These are phyloP conservation scores for Pandemis cinnamomeana DNA, from an alignment of 2,888 invertebrate genomes.

Conservation along the genomic window DNA sequence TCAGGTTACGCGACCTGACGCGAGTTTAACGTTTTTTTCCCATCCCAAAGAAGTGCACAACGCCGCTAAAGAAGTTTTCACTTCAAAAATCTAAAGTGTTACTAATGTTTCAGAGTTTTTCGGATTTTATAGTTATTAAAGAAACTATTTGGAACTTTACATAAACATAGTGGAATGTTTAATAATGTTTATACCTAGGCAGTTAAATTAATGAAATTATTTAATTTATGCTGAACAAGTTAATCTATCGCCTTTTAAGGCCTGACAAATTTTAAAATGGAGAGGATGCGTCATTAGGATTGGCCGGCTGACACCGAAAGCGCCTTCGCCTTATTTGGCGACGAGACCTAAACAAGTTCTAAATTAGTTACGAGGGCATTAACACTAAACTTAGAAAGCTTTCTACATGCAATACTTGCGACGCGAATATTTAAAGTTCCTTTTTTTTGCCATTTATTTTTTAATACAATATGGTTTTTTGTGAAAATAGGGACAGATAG, in stretches of 20 bases:
- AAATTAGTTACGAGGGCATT: conserved; percentile 21
- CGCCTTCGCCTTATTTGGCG: conserved; percentile 23
- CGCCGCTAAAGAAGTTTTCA: no score
- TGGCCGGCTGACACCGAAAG: conserved; percentile 1
- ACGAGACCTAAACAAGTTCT: conserved; percentile 25
- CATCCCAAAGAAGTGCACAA: no score
- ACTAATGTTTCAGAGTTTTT: background rate
- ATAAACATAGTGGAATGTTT: background rate
- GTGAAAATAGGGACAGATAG: no score
- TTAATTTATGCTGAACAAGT: background rate
- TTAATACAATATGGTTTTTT: no score
- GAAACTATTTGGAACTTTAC: background rate
- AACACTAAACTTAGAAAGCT: conserved; percentile 36
- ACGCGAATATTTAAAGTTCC: no score
- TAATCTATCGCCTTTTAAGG: conserved; percentile 13
- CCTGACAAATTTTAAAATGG: conserved; percentile 32
- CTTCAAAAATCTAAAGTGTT: no score
- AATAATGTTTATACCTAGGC: background rate
- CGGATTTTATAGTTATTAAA: background rate
- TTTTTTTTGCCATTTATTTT: no score
- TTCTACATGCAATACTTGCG: background rate
- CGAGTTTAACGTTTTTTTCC: no score
- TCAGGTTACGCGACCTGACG: no score
- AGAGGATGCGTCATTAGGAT: conserved; percentile 23
- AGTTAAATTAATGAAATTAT: background rate